Evolutionary conservation across 2,113 vertebrate genomes (phyloP).

Genomic region (Theropithecus gelada): DNA sequence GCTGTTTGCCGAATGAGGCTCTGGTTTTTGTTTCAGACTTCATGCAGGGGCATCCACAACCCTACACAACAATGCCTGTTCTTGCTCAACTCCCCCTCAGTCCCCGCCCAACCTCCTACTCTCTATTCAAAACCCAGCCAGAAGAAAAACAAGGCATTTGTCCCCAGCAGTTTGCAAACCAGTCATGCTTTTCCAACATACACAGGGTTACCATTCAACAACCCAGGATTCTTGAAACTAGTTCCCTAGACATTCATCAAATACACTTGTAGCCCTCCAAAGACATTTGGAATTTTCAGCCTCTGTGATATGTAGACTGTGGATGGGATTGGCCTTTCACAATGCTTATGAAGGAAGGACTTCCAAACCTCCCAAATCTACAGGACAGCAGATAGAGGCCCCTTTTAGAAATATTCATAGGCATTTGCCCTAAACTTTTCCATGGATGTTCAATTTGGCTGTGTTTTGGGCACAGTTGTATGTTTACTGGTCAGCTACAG

Average conservation of each 20-base stretch:
- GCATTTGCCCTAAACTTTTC: not conserved
- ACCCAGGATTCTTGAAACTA: conserved; percentile 52
- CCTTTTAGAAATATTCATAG: conserved; percentile 9
- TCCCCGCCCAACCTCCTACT: conserved; percentile 74
- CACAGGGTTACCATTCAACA: conserved; percentile 58
- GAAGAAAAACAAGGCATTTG: conserved; percentile 76
- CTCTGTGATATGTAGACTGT: conserved; percentile 6
- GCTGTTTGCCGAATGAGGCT: conserved; percentile 58
- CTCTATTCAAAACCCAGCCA: conserved; percentile 70
- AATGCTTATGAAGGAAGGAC: not conserved
- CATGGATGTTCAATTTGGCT: not conserved
- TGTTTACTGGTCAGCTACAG: conserved; percentile 20
- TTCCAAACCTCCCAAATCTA: conserved; percentile 19
- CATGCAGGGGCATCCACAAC: conserved; percentile 52
- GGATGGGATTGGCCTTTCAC: not conserved
- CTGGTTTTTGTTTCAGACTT: conserved; percentile 72
- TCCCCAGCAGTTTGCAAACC: conserved; percentile 67
- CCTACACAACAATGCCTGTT: conserved; percentile 76
- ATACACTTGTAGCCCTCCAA: conserved; percentile 20
- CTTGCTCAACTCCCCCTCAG: conserved; percentile 66
- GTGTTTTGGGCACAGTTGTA: not conserved
- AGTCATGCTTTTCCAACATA: conserved; percentile 67
- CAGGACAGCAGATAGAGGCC: not conserved
- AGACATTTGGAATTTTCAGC: conserved; percentile 34
- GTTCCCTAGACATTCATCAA: conserved; percentile 47